These are phyloP conservation scores for Eleginops maclovinus DNA, from an alignment of 2,113 vertebrate species.

Conservation along the genomic window DNA sequence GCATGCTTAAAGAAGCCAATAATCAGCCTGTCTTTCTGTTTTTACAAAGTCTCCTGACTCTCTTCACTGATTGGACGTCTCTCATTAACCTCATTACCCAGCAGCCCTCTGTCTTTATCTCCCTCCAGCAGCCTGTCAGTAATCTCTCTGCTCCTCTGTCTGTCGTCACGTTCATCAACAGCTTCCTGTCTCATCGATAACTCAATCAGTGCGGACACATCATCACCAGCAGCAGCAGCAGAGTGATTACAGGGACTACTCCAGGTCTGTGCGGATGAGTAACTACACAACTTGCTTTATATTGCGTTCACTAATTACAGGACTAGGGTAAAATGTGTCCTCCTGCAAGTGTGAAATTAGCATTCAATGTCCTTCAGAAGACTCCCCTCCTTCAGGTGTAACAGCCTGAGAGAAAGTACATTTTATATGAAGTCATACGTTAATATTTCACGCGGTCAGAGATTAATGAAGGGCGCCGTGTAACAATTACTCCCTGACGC, in stretches of 20 bases:
- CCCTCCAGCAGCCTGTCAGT: slow-evolving; percentile 23
- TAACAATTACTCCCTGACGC: slow-evolving; percentile 32
- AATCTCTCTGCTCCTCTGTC: slow-evolving; percentile 27
- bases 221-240: too few species aligned
- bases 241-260: too few species aligned
- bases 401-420: neutral
- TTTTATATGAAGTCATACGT: slow-evolving; percentile 8
- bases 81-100: slow-evolving; percentile 7
- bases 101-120: slow-evolving; percentile 30
- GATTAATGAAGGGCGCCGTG: slow-evolving; percentile 1
- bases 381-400: neutral
- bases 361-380: too few species aligned
- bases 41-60: neutral
- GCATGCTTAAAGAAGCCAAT: neutral
- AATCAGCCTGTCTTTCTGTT: neutral
- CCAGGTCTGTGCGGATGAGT: too few species aligned
- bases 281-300: too few species aligned
- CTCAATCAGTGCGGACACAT: slow-evolving; percentile 26
- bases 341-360: too few species aligned
- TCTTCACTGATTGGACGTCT: neutral
- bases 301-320: too few species aligned
- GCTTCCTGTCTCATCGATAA: slow-evolving; percentile 17
- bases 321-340: too few species aligned
- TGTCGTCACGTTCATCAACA: slow-evolving; percentile 3
- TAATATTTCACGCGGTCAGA: slow-evolving; percentile 17